A percentile compares a stretch with the other conserved stretches of the same genome.
Conservation (phyloP, 1,140 invertebrate genomes). For the Ylistrum balloti region DNA sequence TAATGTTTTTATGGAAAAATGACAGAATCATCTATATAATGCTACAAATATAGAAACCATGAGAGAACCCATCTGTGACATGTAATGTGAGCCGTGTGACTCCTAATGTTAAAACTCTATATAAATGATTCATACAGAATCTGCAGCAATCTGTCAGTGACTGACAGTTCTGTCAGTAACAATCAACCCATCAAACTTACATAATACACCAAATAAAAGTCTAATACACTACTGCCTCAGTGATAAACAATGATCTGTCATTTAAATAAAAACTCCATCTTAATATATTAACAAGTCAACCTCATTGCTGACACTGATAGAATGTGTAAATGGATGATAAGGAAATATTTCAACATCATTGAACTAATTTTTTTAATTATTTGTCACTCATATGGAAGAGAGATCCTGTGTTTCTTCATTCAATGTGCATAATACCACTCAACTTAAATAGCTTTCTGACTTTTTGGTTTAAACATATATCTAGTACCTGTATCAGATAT, state of each 20-base stretch:
- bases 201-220: neutral
- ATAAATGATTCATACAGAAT: conserved; percentile 20
- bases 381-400: too few relatives aligned
- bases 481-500: too few relatives aligned
- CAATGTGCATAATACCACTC: too few relatives aligned
- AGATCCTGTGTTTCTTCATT: too few relatives aligned
- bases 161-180: neutral
- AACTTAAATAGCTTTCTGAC: too few relatives aligned
- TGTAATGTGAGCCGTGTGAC: neutral
- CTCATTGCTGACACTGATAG: neutral
- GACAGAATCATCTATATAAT: neutral
- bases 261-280: neutral
- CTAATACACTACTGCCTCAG: neutral
- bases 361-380: neutral
- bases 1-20: neutral
- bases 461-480: too few relatives aligned
- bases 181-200: neutral
- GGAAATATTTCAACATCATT: neutral
- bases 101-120: neutral
- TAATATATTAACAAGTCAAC: neutral
- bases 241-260: neutral
- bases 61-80: too few relatives aligned
- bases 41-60: neutral
- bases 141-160: neutral
- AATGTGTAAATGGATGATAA: neutral